A percentile compares a stretch with the other conserved stretches of the same genome.
These are phyloP conservation scores for Drosophila greeni DNA, from an alignment of 2,888 invertebrate genomes.

Conservation along the genomic window DNA sequence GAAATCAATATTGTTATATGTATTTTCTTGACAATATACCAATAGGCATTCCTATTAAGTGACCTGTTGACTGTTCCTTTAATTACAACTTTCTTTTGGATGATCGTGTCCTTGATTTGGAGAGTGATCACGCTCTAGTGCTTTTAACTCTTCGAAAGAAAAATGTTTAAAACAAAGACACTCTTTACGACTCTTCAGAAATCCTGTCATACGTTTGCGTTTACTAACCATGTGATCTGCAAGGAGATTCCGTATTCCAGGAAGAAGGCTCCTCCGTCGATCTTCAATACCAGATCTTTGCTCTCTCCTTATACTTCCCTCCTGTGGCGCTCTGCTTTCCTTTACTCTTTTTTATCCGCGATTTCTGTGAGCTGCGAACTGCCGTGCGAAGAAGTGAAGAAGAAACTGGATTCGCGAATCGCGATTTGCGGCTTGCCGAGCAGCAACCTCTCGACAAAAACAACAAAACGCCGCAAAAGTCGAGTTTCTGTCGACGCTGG, in stretches of 20 bases:
- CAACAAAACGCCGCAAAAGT: slow-evolving; percentile 63
- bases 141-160: not conserved
- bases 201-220: not conserved
- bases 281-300: slow-evolving; percentile 1
- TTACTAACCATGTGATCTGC: slow-evolving; percentile 15
- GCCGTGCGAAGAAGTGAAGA: slow-evolving; percentile 61
- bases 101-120: not conserved
- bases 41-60: too few relatives aligned
- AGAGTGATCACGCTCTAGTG: not conserved
- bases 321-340: slow-evolving; percentile 6
- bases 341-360: slow-evolving; percentile 24
- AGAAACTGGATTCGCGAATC: slow-evolving; percentile 71
- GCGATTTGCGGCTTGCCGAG: slow-evolving; percentile 51
- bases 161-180: not conserved
- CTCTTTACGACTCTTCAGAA: not conserved
- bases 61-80: too few relatives aligned
- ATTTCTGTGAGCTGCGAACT: slow-evolving; percentile 37
- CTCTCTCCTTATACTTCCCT: slow-evolving; percentile 1
- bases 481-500: slow-evolving; percentile 56
- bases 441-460: slow-evolving; percentile 61
- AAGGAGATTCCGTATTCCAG: slow-evolving; percentile 10
- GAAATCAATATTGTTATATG: too few relatives aligned
- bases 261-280: not conserved
- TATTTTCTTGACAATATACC: too few relatives aligned
- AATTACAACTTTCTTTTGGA: not conserved